Base-by-base conservation (phyloP, 2,888 invertebrate genomes). In the Andrena flavipes region DNA sequence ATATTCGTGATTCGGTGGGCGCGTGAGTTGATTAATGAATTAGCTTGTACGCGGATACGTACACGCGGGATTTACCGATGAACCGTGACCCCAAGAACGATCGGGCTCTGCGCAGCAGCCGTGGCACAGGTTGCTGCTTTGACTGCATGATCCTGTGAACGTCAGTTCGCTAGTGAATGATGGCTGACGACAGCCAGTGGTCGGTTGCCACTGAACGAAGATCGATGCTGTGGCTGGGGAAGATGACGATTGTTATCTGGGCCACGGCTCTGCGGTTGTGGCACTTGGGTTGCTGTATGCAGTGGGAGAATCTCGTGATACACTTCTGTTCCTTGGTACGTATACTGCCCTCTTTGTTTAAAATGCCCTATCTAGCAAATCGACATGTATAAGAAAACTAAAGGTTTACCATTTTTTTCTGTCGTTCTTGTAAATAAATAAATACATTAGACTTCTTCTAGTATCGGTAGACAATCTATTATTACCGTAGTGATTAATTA, bases 11-110 rank as follows among this genome's bases (percentile, higher is more conserved):
- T 48, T 67, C 48, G 1, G 16, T 2, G 51, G 51, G 35, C 56
- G 51, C 76, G 30, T 35, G 42, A 13, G 65, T 74, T 82, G 82
- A 80, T 82, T 80, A 82, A 82, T 82, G 80, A 82, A 82, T 80
- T 80, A 80, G 67, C 65, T 42, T 67, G 29, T 13, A 67, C 64
- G 10, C 16, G 23, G n/a, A n/a, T 48, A 59, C 16, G 48, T 30
- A 51, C 59, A 49, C 68, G 59, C 10, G 70, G 23, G 49, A 13
- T 59, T 26, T 73, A 5, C 59, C 80, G 73, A 82, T 80, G 82
- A 75, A 80, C 82, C 80, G 54, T 82, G 80, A 80, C 80, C 74
- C 23, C 42, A 56, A 56, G 56, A 56, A 30, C 13, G 65, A 26
- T 35, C 51, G 2, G 42, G 42, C 42, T 13, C 33, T 1, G n/a